A percentile compares a stretch with the other conserved stretches of the same genome.
phyloP scores from a whole-genome alignment of 2,888 invertebrate species.

The Dastarcus helophoroides region DNA sequence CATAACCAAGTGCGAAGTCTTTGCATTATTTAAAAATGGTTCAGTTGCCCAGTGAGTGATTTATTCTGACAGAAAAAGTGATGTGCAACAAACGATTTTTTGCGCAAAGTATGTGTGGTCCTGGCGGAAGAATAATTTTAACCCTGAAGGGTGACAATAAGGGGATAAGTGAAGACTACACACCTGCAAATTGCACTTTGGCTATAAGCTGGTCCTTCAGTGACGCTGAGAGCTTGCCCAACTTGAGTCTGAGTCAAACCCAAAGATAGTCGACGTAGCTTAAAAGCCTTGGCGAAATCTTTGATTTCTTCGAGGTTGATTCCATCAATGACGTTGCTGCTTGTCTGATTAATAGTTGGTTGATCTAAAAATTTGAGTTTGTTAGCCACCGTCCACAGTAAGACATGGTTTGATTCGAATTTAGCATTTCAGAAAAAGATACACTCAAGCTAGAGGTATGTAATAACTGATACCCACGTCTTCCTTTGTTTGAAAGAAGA shows the following conservation, averaged over 20 bases:
- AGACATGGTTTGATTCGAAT: not conserved
- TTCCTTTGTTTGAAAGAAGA: no score
- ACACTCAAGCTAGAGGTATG: no score
- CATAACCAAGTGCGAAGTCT: no score
- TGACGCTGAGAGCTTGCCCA: slow-evolving; percentile 91
- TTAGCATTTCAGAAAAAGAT: not conserved
- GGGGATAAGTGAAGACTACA: slow-evolving; percentile 2
- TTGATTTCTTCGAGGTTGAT: slow-evolving; percentile 96
- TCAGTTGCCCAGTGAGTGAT: no score
- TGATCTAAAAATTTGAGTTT: slow-evolving; percentile 51
- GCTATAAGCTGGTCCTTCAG: slow-evolving; percentile 96
- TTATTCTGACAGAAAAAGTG: no score
- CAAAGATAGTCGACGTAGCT: slow-evolving; percentile 80
- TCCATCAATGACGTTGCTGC: slow-evolving; percentile 89
- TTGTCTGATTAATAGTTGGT: slow-evolving; percentile 87
- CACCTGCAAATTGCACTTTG: slow-evolving; percentile 99
- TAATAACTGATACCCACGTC: no score
- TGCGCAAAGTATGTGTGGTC: no score
- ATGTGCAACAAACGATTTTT: no score
- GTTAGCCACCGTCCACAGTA: no score
- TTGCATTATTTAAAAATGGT: no score
- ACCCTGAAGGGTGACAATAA: no score
- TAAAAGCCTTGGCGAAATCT: slow-evolving; percentile 96
- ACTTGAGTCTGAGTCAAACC: slow-evolving; percentile 96
- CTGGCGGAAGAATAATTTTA: no score